Evolutionary conservation across 2,888 invertebrate genomes (phyloP).

Genomic region (Andricus quercusramuli): DNA sequence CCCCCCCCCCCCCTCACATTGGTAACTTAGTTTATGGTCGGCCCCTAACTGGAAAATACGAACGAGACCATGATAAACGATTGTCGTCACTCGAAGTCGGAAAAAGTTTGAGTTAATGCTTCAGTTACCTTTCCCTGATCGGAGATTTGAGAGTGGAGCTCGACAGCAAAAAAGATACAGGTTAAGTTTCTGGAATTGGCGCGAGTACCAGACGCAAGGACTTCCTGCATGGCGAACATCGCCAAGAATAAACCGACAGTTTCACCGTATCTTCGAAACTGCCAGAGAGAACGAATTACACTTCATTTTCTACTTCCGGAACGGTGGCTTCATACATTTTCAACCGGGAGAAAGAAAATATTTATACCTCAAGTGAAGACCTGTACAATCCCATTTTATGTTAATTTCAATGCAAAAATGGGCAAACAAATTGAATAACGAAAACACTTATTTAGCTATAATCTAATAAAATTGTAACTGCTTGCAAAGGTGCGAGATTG

Average conservation of each 20-base stretch:
- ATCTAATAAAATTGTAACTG: neutral
- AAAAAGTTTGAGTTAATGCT: slow-evolving; percentile 18
- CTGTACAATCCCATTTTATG: slow-evolving; percentile 7
- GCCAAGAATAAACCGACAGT: slow-evolving; percentile 37
- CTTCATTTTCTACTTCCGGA: slow-evolving; percentile 21
- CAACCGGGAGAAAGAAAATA: slow-evolving; percentile 11
- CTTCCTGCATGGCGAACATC: slow-evolving; percentile 32
- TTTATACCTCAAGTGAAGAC: slow-evolving; percentile 12
- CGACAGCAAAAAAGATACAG: slow-evolving; percentile 23
- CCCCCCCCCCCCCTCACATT: too few species aligned
- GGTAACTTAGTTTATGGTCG: too few species aligned
- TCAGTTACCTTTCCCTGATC: slow-evolving; percentile 16
- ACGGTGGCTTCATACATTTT: neutral
- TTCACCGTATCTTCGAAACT: slow-evolving; percentile 23
- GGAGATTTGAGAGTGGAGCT: slow-evolving; percentile 29
- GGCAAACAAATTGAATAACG: neutral
- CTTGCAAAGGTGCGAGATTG: neutral
- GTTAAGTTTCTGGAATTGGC: slow-evolving; percentile 37
- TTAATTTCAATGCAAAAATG: neutral
- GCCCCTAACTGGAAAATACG: too few species aligned
- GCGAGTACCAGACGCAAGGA: slow-evolving; percentile 13
- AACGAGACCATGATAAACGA: neutral
- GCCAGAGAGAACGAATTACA: slow-evolving; percentile 1
- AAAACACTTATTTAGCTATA: neutral
- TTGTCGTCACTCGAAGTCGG: neutral